Base-by-base conservation (phyloP, 2,797 vertebrate species). In the Sebastes oblongus region DNA sequence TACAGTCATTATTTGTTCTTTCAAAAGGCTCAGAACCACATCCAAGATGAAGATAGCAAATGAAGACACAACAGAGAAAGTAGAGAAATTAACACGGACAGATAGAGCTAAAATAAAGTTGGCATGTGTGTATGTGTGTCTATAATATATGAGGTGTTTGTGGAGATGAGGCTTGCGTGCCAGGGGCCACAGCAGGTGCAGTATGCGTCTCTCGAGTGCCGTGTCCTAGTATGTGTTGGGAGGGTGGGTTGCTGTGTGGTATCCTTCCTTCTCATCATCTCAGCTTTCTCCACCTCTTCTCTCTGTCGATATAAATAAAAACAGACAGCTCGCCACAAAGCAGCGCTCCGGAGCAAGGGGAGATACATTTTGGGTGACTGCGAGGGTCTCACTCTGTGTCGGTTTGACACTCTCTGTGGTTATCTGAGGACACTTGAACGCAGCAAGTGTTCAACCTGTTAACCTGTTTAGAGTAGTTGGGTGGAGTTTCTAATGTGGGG, bases 241-340 rank as follows among this genome's bases (percentile, higher is more conserved):
- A 50, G 42, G 42, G 16, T 20, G 42, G 42, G 78, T 69, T 62
- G 84, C 72, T 73, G 77, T 34, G 79, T 75, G 77, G 81, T 84
- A 89, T 90, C 87, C 80, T 72, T 72, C 81, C 80, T 65, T 70
- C 84, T 77, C 86, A 81, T 88, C 89, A 85, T 82, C 93, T 93
- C 91, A 89, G 86, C 87, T 93, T 94, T 92, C 94, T 85, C 69
- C 84, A 86, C 83, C 88, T 93, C 91, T 86, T 86, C 88, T 80
- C 73, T 72, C 69, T 70, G 83, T 69, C 58, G 92, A 91, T 94
- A 94, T 94, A 95, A 95, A 96, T 95, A 95, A 89, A 93, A 90
- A 81, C 85, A 75, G 85, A 89, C 88, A 89, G 88, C 86, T 91
- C 83, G 52, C 85, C 84, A 81, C 86, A 70, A 67, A 91, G 84